Evolutionary conservation across 2,888 invertebrate genomes (phyloP).

Genomic region (Agonopterix arenella): DNA sequence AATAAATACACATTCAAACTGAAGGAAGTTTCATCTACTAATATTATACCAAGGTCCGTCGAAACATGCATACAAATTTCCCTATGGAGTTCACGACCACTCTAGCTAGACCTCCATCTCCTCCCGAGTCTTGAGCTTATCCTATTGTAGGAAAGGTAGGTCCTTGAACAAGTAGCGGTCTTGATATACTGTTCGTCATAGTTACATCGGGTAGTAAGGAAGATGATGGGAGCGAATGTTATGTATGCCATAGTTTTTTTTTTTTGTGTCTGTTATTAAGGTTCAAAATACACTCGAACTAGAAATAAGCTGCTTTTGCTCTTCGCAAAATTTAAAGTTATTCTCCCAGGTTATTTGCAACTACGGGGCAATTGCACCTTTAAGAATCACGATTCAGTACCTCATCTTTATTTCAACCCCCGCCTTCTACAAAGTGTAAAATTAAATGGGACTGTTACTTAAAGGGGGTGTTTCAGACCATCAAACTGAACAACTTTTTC

Average conservation of each 20-base stretch:
- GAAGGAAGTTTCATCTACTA: not conserved
- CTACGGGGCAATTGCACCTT: no score
- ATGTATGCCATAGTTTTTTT: slow-evolving; percentile 2
- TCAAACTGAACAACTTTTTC: no score
- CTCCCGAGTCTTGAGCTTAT: not conserved
- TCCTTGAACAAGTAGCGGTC: not conserved
- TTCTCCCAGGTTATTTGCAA: no score
- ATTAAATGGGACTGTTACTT: no score
- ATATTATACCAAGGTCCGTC: not conserved
- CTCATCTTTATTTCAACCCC: no score
- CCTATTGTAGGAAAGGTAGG: not conserved
- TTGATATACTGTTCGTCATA: not conserved
- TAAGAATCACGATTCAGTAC: no score
- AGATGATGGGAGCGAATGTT: slow-evolving; percentile 3
- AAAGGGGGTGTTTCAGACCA: no score
- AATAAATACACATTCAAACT: not conserved
- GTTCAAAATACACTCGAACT: no score
- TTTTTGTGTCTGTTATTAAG: not conserved
- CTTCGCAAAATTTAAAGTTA: no score
- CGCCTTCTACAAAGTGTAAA: no score
- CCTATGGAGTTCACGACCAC: slow-evolving; percentile 2
- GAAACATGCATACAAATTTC: slow-evolving; percentile 9
- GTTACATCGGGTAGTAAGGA: slow-evolving; percentile 1
- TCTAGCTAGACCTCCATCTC: not conserved
- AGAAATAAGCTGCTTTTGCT: no score